A percentile compares a stretch with the other conserved stretches of the same genome.
These are phyloP conservation scores for Drosophila ustulata DNA, from an alignment of 2,888 invertebrate genomes.

Conservation along the genomic window DNA sequence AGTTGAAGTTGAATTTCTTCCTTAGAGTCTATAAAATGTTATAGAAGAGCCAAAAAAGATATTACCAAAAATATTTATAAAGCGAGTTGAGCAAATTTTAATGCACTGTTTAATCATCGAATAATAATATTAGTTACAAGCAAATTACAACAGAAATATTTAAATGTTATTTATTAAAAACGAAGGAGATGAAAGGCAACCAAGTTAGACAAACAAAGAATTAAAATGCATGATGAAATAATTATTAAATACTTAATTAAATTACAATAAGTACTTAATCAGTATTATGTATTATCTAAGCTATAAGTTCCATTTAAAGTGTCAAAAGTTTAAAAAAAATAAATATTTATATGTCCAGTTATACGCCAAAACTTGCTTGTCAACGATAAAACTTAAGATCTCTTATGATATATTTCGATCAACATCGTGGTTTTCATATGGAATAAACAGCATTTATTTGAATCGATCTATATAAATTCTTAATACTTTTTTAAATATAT, in stretches of 20 bases:
- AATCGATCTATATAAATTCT: slow-evolving; percentile 15
- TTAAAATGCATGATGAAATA: slow-evolving; percentile 12
- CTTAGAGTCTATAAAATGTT: slow-evolving; percentile 65
- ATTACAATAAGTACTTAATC: slow-evolving; percentile 49
- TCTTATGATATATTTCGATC: slow-evolving; percentile 24
- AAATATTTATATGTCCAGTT: slow-evolving; percentile 26
- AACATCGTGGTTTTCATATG: slow-evolving; percentile 24
- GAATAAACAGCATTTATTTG: slow-evolving; percentile 66
- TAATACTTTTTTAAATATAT: slow-evolving; percentile 42
- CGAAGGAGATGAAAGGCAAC: neutral
- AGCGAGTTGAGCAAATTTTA: slow-evolving; percentile 75
- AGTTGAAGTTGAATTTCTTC: slow-evolving; percentile 36
- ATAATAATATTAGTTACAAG: slow-evolving; percentile 60
- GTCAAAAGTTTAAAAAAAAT: slow-evolving; percentile 41
- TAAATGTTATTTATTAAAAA: slow-evolving; percentile 75
- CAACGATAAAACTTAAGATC: slow-evolving; percentile 30
- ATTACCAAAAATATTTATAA: slow-evolving; percentile 31
- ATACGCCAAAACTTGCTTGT: slow-evolving; percentile 26
- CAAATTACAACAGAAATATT: slow-evolving; percentile 52
- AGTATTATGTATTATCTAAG: slow-evolving; percentile 52
- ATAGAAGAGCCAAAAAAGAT: slow-evolving; percentile 41
- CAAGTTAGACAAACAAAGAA: slow-evolving; percentile 35
- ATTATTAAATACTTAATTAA: slow-evolving; percentile 39
- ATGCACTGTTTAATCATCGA: slow-evolving; percentile 84
- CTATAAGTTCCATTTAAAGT: slow-evolving; percentile 51